Conservation (phyloP, 2,113 vertebrate genomes). For the Lophochroa leadbeateri region DNA sequence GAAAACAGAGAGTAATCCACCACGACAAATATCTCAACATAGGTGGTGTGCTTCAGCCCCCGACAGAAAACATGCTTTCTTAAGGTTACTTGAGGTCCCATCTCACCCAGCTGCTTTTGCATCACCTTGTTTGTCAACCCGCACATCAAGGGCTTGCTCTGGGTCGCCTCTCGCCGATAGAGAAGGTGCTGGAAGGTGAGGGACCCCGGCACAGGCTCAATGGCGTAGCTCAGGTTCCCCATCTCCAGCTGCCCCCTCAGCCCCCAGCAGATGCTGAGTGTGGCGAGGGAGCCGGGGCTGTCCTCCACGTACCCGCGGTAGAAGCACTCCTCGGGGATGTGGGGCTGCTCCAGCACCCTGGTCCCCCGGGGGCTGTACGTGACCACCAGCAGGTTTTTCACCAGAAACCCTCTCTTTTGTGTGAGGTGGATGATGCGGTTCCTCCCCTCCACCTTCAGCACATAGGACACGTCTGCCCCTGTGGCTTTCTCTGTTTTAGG, state of each 20-base stretch:
- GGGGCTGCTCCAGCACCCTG: no score
- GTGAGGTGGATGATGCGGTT: no score
- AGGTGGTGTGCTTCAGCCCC: neutral
- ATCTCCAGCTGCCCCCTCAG: conserved; percentile 52
- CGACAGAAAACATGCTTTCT: neutral
- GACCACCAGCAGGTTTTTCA: no score
- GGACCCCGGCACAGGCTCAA: conserved; percentile 24
- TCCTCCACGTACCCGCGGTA: neutral
- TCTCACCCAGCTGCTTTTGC: neutral
- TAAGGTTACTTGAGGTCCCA: neutral
- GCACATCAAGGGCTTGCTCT: neutral
- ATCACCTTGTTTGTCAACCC: neutral
- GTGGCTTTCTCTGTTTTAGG: neutral
- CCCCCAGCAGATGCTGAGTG: conserved; percentile 27
- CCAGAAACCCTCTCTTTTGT: no score
- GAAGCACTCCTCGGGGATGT: no score
- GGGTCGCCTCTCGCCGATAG: neutral
- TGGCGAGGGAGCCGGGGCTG: neutral
- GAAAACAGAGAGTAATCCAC: neutral
- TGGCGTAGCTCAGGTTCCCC: neutral
- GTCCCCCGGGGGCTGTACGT: no score
- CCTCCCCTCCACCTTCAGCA: neutral
- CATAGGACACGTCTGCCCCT: neutral
- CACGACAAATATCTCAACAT: neutral
- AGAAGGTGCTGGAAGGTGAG: conserved; percentile 35